Base-by-base conservation (phyloP, 2,888 invertebrate species). In the Hipparchia semele region DNA sequence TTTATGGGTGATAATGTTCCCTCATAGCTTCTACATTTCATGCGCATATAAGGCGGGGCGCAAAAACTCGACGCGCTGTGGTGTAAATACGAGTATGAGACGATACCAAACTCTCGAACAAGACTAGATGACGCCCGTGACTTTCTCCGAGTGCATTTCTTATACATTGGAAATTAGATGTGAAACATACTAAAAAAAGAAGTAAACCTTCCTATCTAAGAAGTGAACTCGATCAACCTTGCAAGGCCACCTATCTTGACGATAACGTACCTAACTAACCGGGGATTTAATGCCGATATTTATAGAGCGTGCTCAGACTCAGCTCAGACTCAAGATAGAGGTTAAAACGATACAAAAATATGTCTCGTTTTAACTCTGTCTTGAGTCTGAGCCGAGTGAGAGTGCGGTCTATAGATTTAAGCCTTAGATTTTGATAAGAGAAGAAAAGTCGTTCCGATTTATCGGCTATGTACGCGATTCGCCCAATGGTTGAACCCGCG, bases 21-120 rank as follows among this genome's bases (percentile, higher is more conserved):
- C 60, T 54, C 72, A 72, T 70, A 64, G 68, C 68, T 71, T 67
- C 75, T 72, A 23, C 70, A 74, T 77, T 77, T 75, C 76, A 74
- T 75, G 69, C 23, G 49, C 76, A 69, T 77, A 77, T 75, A 77
- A 39, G 73, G 73, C 49, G 61, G 72, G 53, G 46, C 58, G 66
- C 65, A 77, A 77, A 77, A 77, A 77, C 73, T 75, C 53, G n/a
- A n/a, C n/a, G 73, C 75, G 66, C 67, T 67, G 70, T 75, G 71
- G 45, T 59, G 69, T 72, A 61, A 64, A 4, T 46, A 51, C 39
- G 4, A 12, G 12, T 65, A 53, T 33, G 49, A 61, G 73, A 74
- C 72, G 72, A 74, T 66, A 73, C 75, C 67, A 74, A 72, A 71
- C 76, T 72, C 76, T 76, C 76, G 68, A 66, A 68, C 74, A n/a